phyloP scores from a whole-genome alignment of 1,140 invertebrate species.

The Drosophila willistoni region DNA sequence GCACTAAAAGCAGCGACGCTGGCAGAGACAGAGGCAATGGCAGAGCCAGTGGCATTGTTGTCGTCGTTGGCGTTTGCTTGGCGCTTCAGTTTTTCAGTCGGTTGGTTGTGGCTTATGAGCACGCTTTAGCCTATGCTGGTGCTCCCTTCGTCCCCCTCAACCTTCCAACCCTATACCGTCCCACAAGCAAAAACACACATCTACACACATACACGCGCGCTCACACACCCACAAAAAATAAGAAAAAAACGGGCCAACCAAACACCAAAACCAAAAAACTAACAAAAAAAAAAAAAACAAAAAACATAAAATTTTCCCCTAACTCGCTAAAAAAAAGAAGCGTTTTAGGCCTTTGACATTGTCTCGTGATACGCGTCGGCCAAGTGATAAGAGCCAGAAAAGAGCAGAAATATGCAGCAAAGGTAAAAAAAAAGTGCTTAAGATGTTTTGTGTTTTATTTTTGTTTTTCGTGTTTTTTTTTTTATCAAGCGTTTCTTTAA shows the following conservation, averaged over 20 bases:
- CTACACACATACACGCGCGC: neutral
- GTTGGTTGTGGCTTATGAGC: slow-evolving; percentile 51
- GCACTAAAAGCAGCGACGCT: no score
- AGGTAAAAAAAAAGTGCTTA: slow-evolving; percentile 59
- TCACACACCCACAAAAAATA: neutral
- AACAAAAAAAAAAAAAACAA: neutral
- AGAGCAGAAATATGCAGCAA: slow-evolving; percentile 63
- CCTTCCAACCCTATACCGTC: slow-evolving; percentile 18
- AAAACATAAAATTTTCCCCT: neutral
- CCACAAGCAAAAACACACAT: neutral
- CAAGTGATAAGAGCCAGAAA: slow-evolving; percentile 58
- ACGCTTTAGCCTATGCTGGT: slow-evolving; percentile 35
- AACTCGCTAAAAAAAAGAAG: slow-evolving; percentile 5
- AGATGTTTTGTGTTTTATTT: neutral
- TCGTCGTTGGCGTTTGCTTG: slow-evolving; percentile 32
- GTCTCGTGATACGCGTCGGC: slow-evolving; percentile 58
- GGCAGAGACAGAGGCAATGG: neutral
- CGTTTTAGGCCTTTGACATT: slow-evolving; percentile 24
- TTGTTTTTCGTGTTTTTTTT: neutral
- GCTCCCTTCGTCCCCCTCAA: slow-evolving; percentile 15
- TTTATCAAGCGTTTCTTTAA: slow-evolving; percentile 27
- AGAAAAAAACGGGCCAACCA: slow-evolving; percentile 3
- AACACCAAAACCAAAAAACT: neutral
- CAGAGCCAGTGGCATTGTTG: slow-evolving; percentile 23
- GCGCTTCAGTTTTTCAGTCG: slow-evolving; percentile 45